These are phyloP conservation scores for Sarcophaga bullata DNA, from an alignment of 1,140 invertebrate species.

Conservation along the genomic window DNA sequence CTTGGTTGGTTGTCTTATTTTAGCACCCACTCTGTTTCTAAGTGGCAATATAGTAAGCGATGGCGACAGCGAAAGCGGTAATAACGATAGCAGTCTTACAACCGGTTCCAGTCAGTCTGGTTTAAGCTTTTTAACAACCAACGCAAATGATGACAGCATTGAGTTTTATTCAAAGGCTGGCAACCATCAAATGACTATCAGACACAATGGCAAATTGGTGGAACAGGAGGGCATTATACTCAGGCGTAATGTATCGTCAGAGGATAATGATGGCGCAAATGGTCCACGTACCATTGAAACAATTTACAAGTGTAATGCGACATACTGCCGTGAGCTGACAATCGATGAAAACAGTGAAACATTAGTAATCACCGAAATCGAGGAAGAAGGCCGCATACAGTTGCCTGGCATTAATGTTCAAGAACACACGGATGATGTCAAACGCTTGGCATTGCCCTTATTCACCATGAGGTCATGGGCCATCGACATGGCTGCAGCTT, in stretches of 20 bases:
- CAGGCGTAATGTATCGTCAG: slow-evolving; percentile 34
- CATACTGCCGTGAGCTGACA: slow-evolving; percentile 57
- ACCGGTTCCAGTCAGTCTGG: slow-evolving; percentile 35
- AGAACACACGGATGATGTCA: not conserved
- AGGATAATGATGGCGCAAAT: slow-evolving; percentile 19
- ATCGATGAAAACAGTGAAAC: slow-evolving; percentile 57
- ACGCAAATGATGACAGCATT: slow-evolving; percentile 50
- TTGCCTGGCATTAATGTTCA: not conserved
- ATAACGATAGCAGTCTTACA: slow-evolving; percentile 28
- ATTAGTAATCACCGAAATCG: slow-evolving; percentile 59
- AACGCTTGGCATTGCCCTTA: slow-evolving; percentile 29
- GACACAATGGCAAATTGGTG: slow-evolving; percentile 56
- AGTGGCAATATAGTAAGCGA: slow-evolving; percentile 43
- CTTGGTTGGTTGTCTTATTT: slow-evolving; percentile 61
- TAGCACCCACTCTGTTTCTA: slow-evolving; percentile 61
- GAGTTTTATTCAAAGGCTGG: slow-evolving; percentile 59
- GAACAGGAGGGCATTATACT: slow-evolving; percentile 60
- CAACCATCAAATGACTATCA: slow-evolving; percentile 59
- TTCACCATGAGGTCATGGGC: slow-evolving; percentile 57
- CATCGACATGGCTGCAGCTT: slow-evolving; percentile 61
- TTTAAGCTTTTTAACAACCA: not conserved
- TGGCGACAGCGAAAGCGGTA: slow-evolving; percentile 29
- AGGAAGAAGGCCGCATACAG: slow-evolving; percentile 48
- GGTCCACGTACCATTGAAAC: slow-evolving; percentile 54
- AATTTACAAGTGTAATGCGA: slow-evolving; percentile 60